A percentile compares a stretch with the other conserved stretches of the same genome.
phyloP scores from a whole-genome alignment of 2,888 invertebrate species.

The Podabrus alpinus region DNA sequence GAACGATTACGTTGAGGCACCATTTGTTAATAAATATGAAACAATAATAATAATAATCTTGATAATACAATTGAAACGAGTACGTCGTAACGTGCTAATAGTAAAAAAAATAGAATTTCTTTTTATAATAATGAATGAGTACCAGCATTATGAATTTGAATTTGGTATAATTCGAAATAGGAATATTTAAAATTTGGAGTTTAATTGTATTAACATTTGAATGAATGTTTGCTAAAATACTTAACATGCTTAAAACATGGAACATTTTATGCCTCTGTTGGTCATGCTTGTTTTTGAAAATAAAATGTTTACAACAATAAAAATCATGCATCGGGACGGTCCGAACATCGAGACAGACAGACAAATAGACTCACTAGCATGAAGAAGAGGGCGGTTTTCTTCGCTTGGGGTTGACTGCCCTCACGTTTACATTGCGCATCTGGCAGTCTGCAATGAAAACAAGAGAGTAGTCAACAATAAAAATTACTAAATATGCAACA shows the following conservation, averaged over 20 bases:
- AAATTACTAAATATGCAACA: slow-evolving; percentile 30
- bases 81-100: background rate
- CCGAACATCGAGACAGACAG: slow-evolving; percentile 44
- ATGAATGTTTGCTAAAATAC: background rate
- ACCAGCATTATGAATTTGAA: background rate
- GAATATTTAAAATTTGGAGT: background rate
- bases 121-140: background rate
- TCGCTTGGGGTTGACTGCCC: slow-evolving; percentile 71
- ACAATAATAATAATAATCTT: background rate
- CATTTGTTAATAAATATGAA: background rate
- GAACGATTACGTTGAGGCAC: background rate
- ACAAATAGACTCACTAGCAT: slow-evolving; percentile 67
- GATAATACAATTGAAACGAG: background rate
- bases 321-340: slow-evolving; percentile 29
- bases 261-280: slow-evolving; percentile 7
- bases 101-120: background rate
- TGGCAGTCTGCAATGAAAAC: slow-evolving; percentile 78
- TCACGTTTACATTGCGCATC: slow-evolving; percentile 76
- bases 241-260: background rate
- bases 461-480: slow-evolving; percentile 61
- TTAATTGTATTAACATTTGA: background rate
- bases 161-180: too few relatives aligned
- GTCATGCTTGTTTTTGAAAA: slow-evolving; percentile 6
- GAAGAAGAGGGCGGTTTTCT: slow-evolving; percentile 68
- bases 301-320: slow-evolving; percentile 14